These are phyloP conservation scores for Leptatherina wallacei DNA, from an alignment of 2,797 vertebrate species.

Conservation along the genomic window DNA sequence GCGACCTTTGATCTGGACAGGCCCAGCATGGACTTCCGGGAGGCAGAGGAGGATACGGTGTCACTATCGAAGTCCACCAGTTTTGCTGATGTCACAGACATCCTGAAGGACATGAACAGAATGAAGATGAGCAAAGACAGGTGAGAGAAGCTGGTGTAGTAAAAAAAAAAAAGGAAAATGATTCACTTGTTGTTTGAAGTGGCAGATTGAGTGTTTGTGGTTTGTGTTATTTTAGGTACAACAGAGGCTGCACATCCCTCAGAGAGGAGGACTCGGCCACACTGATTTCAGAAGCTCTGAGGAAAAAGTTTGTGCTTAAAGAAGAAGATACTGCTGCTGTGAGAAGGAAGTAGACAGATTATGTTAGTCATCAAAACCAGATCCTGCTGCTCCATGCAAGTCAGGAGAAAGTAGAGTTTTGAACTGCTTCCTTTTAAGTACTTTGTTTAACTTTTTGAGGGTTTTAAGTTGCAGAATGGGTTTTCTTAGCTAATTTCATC, in stretches of 20 bases:
- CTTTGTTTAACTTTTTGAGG: conserved; percentile 4
- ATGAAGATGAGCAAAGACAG: conserved; percentile 98
- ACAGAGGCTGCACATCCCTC: conserved; percentile 88
- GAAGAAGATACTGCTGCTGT: conserved; percentile 85
- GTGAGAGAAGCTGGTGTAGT: conserved; percentile 66
- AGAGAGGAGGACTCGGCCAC: conserved; percentile 93
- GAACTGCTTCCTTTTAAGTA: not conserved
- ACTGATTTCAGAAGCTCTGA: conserved; percentile 94
- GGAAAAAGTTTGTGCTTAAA: conserved; percentile 94
- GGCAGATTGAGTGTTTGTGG: not conserved
- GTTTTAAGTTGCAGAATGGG: conserved; percentile 18
- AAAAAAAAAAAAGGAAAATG: not conserved
- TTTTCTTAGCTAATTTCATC: conserved; percentile 26
- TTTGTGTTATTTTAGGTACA: conserved; percentile 75
- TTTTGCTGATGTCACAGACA: conserved; percentile 98
- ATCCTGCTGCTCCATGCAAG: conserved; percentile 74
- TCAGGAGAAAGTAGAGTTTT: conserved; percentile 33
- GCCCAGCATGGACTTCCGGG: conserved; percentile 85
- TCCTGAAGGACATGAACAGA: conserved; percentile 97
- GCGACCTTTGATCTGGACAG: conserved; percentile 90
- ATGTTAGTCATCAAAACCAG: conserved; percentile 29
- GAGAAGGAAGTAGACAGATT: conserved; percentile 77
- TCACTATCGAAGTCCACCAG: conserved; percentile 99
- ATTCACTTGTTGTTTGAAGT: not conserved
- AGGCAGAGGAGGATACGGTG: conserved; percentile 92